Conservation (phyloP, 2,113 vertebrate species). For the Catharus fuscescens region DNA sequence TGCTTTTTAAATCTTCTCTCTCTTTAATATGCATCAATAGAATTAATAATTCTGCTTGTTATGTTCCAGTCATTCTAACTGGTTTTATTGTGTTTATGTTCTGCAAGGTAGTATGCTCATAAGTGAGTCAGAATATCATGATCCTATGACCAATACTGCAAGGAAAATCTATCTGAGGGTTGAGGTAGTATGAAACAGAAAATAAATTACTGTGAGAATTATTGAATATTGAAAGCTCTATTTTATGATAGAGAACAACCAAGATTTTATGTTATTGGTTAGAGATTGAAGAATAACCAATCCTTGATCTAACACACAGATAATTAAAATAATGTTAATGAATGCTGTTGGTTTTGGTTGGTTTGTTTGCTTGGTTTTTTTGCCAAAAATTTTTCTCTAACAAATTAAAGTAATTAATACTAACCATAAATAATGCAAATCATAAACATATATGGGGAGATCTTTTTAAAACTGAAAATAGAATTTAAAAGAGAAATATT, state of each 20-base stretch:
- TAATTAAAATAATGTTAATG: not conserved
- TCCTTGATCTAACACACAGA: not conserved
- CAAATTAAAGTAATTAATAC: not conserved
- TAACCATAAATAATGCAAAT: not conserved
- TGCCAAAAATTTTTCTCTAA: not conserved
- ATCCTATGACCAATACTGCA: not conserved
- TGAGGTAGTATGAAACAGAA: not conserved
- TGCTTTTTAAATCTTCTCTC: not conserved
- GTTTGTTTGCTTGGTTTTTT: not conserved
- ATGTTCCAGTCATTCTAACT: not conserved
- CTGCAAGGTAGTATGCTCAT: not conserved
- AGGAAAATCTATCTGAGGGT: not conserved
- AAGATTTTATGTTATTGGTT: not conserved
- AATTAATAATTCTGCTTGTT: not conserved
- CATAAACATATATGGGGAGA: not conserved
- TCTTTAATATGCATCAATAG: not conserved
- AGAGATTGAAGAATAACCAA: not conserved
- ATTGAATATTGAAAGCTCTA: not conserved
- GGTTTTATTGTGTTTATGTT: not conserved
- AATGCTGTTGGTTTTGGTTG: not conserved
- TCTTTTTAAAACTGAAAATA: constrained; percentile 48
- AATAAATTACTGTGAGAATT: not conserved
- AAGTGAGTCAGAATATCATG: not conserved
- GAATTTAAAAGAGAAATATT: constrained; percentile 59
- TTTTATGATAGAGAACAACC: not conserved